These are phyloP conservation scores for Zygaena filipendulae DNA, from an alignment of 2,888 invertebrate species.

Conservation along the genomic window DNA sequence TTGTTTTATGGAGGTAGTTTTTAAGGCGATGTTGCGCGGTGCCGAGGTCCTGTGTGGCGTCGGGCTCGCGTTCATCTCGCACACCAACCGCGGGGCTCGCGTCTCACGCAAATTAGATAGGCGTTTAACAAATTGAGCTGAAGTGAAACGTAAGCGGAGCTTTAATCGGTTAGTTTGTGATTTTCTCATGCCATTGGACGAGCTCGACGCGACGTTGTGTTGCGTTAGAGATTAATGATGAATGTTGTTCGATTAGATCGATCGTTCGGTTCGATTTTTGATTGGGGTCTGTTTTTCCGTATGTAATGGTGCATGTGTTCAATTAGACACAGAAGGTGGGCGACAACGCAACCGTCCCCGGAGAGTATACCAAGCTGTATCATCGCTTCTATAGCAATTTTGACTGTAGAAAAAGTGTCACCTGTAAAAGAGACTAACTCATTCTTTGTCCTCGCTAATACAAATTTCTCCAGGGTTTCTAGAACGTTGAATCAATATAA, in stretches of 20 bases:
- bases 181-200: conserved; percentile 23
- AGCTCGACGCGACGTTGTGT: conserved; percentile 36
- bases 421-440: no score
- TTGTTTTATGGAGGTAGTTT: conserved; percentile 37
- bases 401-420: no score
- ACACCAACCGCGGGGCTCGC: conserved; percentile 37
- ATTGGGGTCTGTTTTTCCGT: no score
- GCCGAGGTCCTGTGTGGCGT: conserved; percentile 44
- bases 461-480: no score
- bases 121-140: conserved; percentile 63
- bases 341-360: conserved; percentile 54
- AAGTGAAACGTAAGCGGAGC: conserved; percentile 49
- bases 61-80: conserved; percentile 36
- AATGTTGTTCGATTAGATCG: no score
- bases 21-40: conserved; percentile 40
- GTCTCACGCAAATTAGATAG: conserved; percentile 62
- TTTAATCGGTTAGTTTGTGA: conserved; percentile 48
- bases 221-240: no score
- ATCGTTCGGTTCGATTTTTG: no score
- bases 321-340: conserved; percentile 41
- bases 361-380: no score
- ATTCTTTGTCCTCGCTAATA: no score
- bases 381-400: no score
- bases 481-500: no score
- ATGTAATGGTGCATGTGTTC: no score